phyloP scores from a whole-genome alignment of 2,113 vertebrate genomes.

The Meriones unguiculatus region DNA sequence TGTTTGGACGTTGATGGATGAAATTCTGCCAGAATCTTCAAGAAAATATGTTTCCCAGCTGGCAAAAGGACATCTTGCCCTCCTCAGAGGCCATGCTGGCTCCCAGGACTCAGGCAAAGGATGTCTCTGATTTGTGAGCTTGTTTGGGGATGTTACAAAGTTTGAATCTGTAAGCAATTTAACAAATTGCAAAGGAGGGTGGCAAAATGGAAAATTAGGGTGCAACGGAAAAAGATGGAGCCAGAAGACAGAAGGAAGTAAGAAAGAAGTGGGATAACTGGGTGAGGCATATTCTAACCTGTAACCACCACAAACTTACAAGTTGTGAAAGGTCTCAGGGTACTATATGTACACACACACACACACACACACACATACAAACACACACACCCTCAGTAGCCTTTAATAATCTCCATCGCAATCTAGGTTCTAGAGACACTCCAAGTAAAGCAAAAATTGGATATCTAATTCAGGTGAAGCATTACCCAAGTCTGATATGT shows the following conservation, averaged over 20 bases:
- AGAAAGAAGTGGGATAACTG: background rate
- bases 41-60: slow-evolving; percentile 15
- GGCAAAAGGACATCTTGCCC: background rate
- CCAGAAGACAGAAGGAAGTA: background rate
- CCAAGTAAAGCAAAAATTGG: background rate
- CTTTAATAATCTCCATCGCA: background rate
- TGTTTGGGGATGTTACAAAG: background rate
- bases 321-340: slow-evolving; percentile 26
- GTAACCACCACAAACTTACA: slow-evolving; percentile 62
- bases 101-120: slow-evolving; percentile 11
- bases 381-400: background rate
- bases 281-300: background rate
- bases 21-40: background rate
- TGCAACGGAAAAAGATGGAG: background rate
- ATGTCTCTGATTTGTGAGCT: slow-evolving; percentile 56
- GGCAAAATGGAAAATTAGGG: background rate
- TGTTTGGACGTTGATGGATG: slow-evolving; percentile 47
- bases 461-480: background rate
- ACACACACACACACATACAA: background rate
- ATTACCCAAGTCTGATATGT: background rate
- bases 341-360: background rate
- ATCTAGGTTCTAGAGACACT: background rate
- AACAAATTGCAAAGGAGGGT: background rate
- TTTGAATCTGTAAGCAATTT: background rate
- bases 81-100: background rate